phyloP scores from a whole-genome alignment of 1,140 invertebrate genomes.

The Globodera ellingtonae region DNA sequence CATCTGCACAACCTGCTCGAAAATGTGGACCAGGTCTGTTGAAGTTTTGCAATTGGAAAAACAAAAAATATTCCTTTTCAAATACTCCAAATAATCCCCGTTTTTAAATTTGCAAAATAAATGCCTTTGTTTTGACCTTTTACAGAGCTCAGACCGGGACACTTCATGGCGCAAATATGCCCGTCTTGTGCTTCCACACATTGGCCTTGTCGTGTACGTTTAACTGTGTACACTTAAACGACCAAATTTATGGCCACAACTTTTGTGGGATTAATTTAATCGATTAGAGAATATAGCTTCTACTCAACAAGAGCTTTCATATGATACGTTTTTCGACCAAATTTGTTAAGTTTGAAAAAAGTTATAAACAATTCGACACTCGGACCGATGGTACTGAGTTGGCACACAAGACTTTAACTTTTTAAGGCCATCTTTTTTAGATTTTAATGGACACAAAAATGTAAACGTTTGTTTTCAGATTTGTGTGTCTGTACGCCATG shows the following conservation, averaged over 20 bases:
- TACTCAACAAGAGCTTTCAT: too few species aligned
- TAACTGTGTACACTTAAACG: background rate
- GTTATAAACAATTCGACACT: too few species aligned
- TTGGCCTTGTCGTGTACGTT: slow-evolving; percentile 80
- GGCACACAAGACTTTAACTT: too few species aligned
- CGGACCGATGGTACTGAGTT: too few species aligned
- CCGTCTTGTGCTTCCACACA: slow-evolving; percentile 69
- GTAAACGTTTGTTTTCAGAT: slow-evolving; percentile 29
- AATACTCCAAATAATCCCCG: background rate
- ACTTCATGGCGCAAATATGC: slow-evolving; percentile 45
- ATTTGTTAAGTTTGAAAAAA: too few species aligned
- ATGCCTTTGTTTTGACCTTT: background rate
- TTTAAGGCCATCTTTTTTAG: too few species aligned
- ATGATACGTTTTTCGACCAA: too few species aligned
- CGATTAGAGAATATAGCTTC: too few species aligned
- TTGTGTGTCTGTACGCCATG: slow-evolving; percentile 91
- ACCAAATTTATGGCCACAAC: too few species aligned
- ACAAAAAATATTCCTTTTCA: background rate
- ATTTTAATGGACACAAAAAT: background rate
- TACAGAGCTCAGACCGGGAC: background rate
- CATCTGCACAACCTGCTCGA: slow-evolving; percentile 25
- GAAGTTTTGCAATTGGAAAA: background rate
- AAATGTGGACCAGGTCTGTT: slow-evolving; percentile 20
- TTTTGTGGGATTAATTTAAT: too few species aligned
- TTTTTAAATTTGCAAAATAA: background rate